These are phyloP conservation scores for Pachyseris speciosa DNA, from an alignment of 64 coral and sea anemone species.

Conservation along the genomic window DNA sequence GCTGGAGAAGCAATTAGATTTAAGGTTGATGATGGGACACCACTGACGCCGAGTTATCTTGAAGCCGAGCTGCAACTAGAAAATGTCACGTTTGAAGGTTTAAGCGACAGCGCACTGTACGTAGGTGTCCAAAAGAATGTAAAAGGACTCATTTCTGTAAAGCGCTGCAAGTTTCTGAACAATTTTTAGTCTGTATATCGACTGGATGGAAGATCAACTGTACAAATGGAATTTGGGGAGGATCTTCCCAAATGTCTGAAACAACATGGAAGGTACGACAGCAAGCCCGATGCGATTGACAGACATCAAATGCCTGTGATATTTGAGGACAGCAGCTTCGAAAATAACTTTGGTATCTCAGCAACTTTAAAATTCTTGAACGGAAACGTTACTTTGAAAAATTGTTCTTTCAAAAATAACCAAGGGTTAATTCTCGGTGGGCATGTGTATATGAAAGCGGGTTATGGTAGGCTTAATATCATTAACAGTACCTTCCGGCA, in stretches of 20 bases:
- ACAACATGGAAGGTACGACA: background rate
- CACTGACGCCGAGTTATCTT: background rate
- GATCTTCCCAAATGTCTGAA: background rate
- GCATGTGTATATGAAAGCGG: slow-evolving; percentile 24
- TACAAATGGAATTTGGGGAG: background rate
- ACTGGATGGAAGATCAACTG: background rate
- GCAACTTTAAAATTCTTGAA: background rate
- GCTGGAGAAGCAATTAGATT: slow-evolving; percentile 6
- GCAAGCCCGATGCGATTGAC: background rate
- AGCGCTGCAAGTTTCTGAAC: slow-evolving; percentile 17
- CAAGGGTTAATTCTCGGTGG: background rate
- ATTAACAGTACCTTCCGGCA: slow-evolving; percentile 11
- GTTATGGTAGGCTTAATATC: slow-evolving; percentile 14
- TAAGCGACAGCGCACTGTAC: background rate
- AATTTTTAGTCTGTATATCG: background rate
- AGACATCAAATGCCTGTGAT: background rate
- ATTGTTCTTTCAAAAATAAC: slow-evolving; percentile 52
- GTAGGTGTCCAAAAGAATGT: background rate
- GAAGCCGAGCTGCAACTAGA: background rate
- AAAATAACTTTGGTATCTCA: background rate
- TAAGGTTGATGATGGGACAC: accelerated
- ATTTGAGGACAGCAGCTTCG: background rate
- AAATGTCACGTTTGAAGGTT: slow-evolving; percentile 10
- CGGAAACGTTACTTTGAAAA: slow-evolving; percentile 11
- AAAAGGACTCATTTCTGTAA: background rate